Conservation (phyloP, 64 coral and sea anemone genomes). For the Montipora efflorescens region DNA sequence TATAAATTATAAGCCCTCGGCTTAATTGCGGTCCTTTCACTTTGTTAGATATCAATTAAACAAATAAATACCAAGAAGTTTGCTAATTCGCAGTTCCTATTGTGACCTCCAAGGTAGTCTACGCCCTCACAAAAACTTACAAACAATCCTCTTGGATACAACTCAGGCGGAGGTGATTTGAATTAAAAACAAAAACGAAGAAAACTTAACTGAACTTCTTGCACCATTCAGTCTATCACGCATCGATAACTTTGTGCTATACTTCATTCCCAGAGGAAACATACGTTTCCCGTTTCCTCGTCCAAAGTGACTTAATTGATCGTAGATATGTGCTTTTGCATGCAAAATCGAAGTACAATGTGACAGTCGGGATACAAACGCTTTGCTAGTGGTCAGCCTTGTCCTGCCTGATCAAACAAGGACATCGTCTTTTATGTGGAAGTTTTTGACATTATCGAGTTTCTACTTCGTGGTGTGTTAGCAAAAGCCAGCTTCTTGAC, state of each 20-base stretch:
- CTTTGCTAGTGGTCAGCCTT: not conserved
- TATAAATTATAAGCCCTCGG: constrained; percentile 3
- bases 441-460: constrained; percentile 7
- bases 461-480: not conserved
- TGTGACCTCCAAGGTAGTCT: not conserved
- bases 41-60: constrained; percentile 32
- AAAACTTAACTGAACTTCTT: constrained; percentile 10
- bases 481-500: constrained; percentile 29
- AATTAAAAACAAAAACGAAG: not conserved
- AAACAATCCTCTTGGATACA: not conserved
- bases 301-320: constrained; percentile 9
- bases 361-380: not conserved
- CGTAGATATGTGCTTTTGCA: too few relatives aligned
- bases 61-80: constrained; percentile 16
- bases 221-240: constrained; percentile 5
- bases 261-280: not conserved
- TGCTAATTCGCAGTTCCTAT: not conserved
- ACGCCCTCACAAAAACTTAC: not conserved
- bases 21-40: constrained; percentile 21
- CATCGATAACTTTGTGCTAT: not conserved
- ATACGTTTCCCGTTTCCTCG: not conserved
- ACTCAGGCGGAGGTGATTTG: not conserved
- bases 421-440: constrained; percentile 5
- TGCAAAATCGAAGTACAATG: too few relatives aligned
- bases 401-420: constrained; percentile 24